A percentile compares a stretch with the other conserved stretches of the same genome.
Evolutionary conservation across 2,888 invertebrate species (phyloP).

Genomic region (Chrysomela aeneicollis): DNA sequence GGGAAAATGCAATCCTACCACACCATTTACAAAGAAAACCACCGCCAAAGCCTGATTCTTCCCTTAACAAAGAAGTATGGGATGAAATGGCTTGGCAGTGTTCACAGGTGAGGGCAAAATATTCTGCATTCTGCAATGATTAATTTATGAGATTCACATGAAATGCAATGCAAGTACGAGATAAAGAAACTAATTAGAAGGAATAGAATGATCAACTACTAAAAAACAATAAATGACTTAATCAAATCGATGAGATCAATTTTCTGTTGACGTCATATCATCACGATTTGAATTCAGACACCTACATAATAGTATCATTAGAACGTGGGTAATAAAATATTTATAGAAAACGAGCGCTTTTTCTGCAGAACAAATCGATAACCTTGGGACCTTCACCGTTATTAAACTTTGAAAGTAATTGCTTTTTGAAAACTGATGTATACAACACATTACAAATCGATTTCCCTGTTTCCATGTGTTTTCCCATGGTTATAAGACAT

Average conservation of each 20-base stretch:
- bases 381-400: background rate
- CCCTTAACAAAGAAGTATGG: constrained; percentile 62
- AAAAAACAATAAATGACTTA: background rate
- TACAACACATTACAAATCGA: too few relatives aligned
- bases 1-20: constrained; percentile 68
- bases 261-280: background rate
- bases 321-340: background rate
- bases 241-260: background rate
- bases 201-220: too few relatives aligned
- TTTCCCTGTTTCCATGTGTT: too few relatives aligned
- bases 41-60: constrained; percentile 64
- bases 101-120: constrained; percentile 60
- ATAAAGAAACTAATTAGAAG: too few relatives aligned
- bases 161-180: too few relatives aligned
- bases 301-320: background rate
- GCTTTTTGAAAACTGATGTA: too few relatives aligned
- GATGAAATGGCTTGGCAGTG: constrained; percentile 65
- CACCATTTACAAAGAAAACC: constrained; percentile 62
- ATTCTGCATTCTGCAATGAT: too few relatives aligned
- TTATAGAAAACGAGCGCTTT: background rate
- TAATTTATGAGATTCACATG: too few relatives aligned
- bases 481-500: too few relatives aligned
- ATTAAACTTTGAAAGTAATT: background rate
- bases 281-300: background rate
- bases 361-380: background rate